Base-by-base conservation (phyloP, 1,140 invertebrate species). In the Drosophila lowei region DNA sequence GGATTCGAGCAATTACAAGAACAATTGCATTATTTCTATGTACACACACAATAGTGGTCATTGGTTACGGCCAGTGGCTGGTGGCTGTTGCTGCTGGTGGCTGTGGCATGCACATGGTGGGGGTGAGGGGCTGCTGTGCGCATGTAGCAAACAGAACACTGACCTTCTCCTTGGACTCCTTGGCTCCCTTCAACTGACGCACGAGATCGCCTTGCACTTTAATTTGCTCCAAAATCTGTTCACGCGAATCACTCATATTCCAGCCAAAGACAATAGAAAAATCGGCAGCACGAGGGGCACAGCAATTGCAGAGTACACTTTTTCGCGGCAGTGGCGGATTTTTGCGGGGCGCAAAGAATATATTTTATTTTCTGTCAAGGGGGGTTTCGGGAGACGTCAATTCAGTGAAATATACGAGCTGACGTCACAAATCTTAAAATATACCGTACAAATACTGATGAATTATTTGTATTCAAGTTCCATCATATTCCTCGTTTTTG, bases 201-300 rank as follows among this genome's bases (percentile, higher is more conserved):
- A 97, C 96, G 70, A 96, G 79, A 91, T 97, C 95, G 62, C 96
- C 95, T 92, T 97, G 96, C 77, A 93, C 91, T 92, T 96, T 96
- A 68, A 97, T 96, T 92, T 94, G 92, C 89, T 94, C 93, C 77
- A 94, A 90, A 77, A 95, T 90, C 72, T 91, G 91, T 83, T 93
- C 92, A 78, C 91, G 91, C 61, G 78, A 91, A 90, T 93, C 92
- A 90, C 84, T 91, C 91, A 91, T 91, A 83, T 89, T 83, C 79
- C 67, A 79, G 48, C 66, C 63, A 49, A 41, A 63, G 61, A 49
- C 68, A 64, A 55, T 16, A 53, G 65, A 52, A 58, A 52, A 57
- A 74, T 23, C 61, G 65, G 41, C 54, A 44, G 11, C 34, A 13
- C 30, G 57, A 6, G 30, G 4, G 30, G 9, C 16, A 60, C 23